Evolutionary conservation across 2,113 vertebrate species (phyloP).

Genomic region (Chionodraco myersi): DNA sequence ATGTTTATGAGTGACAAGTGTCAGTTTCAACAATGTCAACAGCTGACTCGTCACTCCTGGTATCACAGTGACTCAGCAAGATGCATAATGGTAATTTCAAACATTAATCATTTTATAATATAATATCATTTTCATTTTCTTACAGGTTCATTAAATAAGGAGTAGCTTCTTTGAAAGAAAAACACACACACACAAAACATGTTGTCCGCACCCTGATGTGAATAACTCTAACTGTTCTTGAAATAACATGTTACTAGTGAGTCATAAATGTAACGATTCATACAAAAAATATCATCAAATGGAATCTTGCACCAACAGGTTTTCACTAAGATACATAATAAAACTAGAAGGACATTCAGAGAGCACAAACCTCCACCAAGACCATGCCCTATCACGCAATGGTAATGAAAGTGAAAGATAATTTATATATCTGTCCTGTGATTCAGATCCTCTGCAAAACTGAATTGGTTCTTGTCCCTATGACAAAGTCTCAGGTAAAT

Average conservation of each 20-base stretch:
- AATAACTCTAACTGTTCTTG: constrained; percentile 25
- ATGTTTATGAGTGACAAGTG: not conserved
- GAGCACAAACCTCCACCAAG: no score
- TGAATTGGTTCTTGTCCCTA: no score
- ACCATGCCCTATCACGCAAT: no score
- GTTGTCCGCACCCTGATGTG: constrained; percentile 36
- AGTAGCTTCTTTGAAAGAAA: constrained; percentile 26
- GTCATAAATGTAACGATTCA: constrained; percentile 40
- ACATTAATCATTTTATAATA: constrained; percentile 52
- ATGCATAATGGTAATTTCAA: constrained; percentile 15
- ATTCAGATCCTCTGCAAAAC: no score
- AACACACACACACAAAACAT: constrained; percentile 3
- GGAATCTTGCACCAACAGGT: not conserved
- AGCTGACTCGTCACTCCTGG: constrained; percentile 19
- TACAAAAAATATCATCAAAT: not conserved
- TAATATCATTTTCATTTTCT: constrained; percentile 13
- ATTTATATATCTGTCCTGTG: no score
- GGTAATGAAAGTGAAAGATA: no score
- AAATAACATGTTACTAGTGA: constrained; percentile 45
- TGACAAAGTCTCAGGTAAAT: no score
- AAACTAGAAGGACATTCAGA: no score
- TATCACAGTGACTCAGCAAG: constrained; percentile 33
- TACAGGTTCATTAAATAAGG: constrained; percentile 51
- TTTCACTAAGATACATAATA: constrained; percentile 8
- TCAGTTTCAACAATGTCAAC: not conserved